Evolutionary conservation across 1,140 invertebrate species (phyloP), one percentile per base, ranked within the genome.

Genomic region (Pararge aegeria): DNA sequence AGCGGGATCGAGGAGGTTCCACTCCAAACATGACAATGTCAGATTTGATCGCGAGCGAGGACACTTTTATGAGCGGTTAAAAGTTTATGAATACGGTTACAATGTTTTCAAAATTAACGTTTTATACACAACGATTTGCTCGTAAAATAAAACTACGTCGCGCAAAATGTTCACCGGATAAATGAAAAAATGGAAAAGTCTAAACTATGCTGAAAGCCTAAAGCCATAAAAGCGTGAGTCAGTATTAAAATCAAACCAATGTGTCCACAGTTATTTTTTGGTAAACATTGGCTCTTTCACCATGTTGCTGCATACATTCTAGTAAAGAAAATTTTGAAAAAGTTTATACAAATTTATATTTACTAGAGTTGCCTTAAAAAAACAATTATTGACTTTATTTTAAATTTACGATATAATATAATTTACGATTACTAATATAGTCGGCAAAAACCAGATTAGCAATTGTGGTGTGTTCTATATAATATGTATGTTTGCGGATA

Each of bases 21-120:
- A 80, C 75, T 82, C 66, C 40, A 71, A 75, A 75, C 75, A 82
- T 71, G 78, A 87, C 75, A 83, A 76, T 80, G 80, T 87, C 73
- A 70, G 75, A 82, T 78, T 80, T 79, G 68, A 80, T 78, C 66
- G 69, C 59, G 27, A 61, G 61, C 57, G 56, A 70, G 66, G 64
- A 75, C 69, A 73, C 66, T 78, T 78, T 79, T 73, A 76, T 76
- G 70, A 60, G 59, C 59, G 61, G 65, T 73, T 78, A 74, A 75
- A 76, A 78, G 63, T 80, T 83, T 75, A 79, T 76, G 77, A 76
- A 80, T 76, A 74, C 65, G 59, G 50, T 70, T 71, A 71, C 65
- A 63, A 68, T 65, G 58, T 68, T 68, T 58, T 51, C 53, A 55
- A 66, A 62, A 65, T 65, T 60, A 60, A 61, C 49, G 57, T 52